phyloP scores from a whole-genome alignment of 2,797 vertebrate genomes.

The Eremophila alpestris region DNA sequence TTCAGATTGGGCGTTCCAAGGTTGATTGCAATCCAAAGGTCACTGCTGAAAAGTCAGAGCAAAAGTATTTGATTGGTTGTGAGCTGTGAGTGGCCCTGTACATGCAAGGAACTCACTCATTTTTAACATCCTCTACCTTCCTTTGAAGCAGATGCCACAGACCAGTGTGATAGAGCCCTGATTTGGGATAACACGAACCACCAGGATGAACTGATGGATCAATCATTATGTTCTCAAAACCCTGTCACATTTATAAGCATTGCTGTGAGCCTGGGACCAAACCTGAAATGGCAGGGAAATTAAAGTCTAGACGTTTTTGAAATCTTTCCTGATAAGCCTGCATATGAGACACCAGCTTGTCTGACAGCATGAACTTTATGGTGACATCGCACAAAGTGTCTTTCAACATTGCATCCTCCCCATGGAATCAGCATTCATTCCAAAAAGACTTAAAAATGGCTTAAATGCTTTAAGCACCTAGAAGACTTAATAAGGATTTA shows the following conservation, averaged over 20 bases:
- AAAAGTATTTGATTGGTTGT: background rate
- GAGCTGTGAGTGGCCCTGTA: background rate
- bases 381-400: accelerated
- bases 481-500: constrained; percentile 55
- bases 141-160: background rate
- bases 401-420: background rate
- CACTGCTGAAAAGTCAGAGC: background rate
- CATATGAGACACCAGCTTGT: background rate
- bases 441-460: constrained; percentile 40
- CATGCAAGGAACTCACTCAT: background rate
- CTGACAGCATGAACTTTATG: background rate
- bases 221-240: background rate
- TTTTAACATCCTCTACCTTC: background rate
- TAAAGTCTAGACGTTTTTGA: background rate
- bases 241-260: background rate
- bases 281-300: background rate
- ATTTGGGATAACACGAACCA: background rate
- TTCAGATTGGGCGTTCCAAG: background rate
- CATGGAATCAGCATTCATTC: constrained; percentile 16
- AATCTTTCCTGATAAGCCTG: background rate
- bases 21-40: constrained; percentile 29
- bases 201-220: background rate
- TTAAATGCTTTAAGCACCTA: constrained; percentile 52
- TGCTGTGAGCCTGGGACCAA: background rate
- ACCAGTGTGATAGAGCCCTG: background rate